Evolutionary conservation across 2,113 vertebrate genomes (phyloP).

Genomic region (Eublepharis macularius): DNA sequence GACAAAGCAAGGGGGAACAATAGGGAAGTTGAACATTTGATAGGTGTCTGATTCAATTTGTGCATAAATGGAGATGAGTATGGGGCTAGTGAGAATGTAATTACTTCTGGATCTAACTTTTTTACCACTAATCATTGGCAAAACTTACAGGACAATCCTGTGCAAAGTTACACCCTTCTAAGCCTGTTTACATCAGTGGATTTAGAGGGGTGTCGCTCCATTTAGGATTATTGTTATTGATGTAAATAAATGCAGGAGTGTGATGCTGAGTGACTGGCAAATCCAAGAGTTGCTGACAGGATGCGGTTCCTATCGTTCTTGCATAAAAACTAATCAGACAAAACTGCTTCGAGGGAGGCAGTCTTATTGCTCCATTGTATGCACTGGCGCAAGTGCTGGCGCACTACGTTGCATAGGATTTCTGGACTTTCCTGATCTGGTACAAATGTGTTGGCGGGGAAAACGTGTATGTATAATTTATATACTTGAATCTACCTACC

Average conservation of each 20-base stretch:
- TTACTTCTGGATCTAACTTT: not conserved
- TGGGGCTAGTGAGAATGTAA: not conserved
- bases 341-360: slow-evolving; percentile 49
- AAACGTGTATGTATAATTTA: slow-evolving; percentile 58
- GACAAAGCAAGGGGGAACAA: not conserved
- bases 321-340: slow-evolving; percentile 20
- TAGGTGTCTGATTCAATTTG: not conserved
- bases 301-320: slow-evolving; percentile 23
- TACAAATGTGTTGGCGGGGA: slow-evolving; percentile 61
- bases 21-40: not conserved
- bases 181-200: too few relatives aligned
- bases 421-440: slow-evolving; percentile 67
- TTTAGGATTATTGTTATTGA: not conserved
- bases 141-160: not conserved
- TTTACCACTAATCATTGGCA: slow-evolving; percentile 39
- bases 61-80: not conserved
- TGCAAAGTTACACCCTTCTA: too few relatives aligned
- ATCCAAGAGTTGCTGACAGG: not conserved
- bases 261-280: not conserved
- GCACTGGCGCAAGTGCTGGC: slow-evolving; percentile 53
- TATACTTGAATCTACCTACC: slow-evolving; percentile 84
- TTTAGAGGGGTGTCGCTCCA: too few relatives aligned
- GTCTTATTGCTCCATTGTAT: slow-evolving; percentile 35
- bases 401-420: slow-evolving; percentile 60
- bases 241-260: not conserved